A percentile compares a stretch with the other conserved stretches of the same genome.
Conservation (phyloP, 2,113 vertebrate genomes). For the Stigmatopora argus region DNA sequence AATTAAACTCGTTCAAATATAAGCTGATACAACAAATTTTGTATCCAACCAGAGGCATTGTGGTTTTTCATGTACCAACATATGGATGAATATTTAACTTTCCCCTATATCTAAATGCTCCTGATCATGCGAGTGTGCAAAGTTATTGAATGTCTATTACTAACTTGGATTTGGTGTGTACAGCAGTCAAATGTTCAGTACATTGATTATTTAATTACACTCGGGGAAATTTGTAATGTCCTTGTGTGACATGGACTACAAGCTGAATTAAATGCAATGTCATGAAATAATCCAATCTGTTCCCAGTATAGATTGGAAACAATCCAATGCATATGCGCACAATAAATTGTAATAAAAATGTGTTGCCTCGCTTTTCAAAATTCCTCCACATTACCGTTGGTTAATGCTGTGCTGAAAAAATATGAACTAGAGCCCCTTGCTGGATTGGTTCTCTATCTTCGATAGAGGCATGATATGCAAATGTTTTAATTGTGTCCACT, state of each 20-base stretch:
- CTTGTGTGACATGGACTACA: slow-evolving; percentile 5
- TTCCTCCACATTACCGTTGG: background rate
- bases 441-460: slow-evolving; percentile 3
- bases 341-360: slow-evolving; percentile 8
- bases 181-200: slow-evolving; percentile 9
- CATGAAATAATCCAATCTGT: slow-evolving; percentile 17
- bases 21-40: slow-evolving; percentile 34
- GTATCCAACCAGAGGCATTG: slow-evolving; percentile 48
- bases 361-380: slow-evolving; percentile 8
- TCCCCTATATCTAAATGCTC: slow-evolving; percentile 3
- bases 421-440: background rate
- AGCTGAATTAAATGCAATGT: slow-evolving; percentile 16
- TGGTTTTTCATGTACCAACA: slow-evolving; percentile 36
- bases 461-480: slow-evolving; percentile 11
- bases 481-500: slow-evolving; percentile 18
- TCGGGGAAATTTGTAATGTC: slow-evolving; percentile 8
- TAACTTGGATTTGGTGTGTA: slow-evolving; percentile 17
- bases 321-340: slow-evolving; percentile 14
- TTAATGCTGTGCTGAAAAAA: background rate
- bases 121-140: slow-evolving; percentile 27
- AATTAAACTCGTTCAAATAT: slow-evolving; percentile 45
- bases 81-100: slow-evolving; percentile 23
- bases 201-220: slow-evolving; percentile 18
- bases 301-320: slow-evolving; percentile 11
- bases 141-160: slow-evolving; percentile 14